Percentiles rank a stretch among this genome's conserved stretches.
phyloP scores from a whole-genome alignment of 2,797 vertebrate genomes.

The Sebastes minor region DNA sequence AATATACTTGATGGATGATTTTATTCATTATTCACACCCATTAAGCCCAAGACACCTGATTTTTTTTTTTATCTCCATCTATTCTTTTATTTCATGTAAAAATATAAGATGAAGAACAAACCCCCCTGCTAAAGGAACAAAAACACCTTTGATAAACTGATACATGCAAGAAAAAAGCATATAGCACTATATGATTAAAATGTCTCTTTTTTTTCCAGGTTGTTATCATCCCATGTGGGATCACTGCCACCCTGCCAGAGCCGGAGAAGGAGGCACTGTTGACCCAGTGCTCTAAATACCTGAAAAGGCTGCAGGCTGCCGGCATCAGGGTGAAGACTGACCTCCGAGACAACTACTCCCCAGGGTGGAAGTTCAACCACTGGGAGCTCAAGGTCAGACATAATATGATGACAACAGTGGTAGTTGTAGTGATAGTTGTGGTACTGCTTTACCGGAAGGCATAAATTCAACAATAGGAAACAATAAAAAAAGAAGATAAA shows the following conservation, averaged over 20 bases:
- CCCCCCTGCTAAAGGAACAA: not conserved
- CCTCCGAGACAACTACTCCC: conserved; percentile 95
- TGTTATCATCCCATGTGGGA: conserved; percentile 95
- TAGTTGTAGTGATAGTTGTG: not conserved
- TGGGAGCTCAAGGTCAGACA: conserved; percentile 95
- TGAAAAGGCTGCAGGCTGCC: conserved; percentile 77
- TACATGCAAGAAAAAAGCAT: not conserved
- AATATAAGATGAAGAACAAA: not conserved
- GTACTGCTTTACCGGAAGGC: not conserved
- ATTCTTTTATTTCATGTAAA: no score
- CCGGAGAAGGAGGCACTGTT: conserved; percentile 88
- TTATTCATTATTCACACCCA: not conserved
- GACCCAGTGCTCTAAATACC: conserved; percentile 89
- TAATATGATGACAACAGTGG: not conserved
- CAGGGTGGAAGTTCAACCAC: conserved; percentile 99
- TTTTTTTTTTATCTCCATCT: not conserved
- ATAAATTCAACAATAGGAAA: not conserved
- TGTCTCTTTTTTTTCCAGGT: conserved; percentile 76
- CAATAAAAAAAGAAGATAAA: no score
- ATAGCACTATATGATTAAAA: not conserved
- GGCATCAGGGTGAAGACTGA: conserved; percentile 88
- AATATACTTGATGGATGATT: not conserved
- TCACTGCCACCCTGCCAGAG: conserved; percentile 92
- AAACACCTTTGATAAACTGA: not conserved
- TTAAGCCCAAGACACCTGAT: not conserved